phyloP scores from a whole-genome alignment of 1,140 invertebrate species.

The Leucophenga varia region DNA sequence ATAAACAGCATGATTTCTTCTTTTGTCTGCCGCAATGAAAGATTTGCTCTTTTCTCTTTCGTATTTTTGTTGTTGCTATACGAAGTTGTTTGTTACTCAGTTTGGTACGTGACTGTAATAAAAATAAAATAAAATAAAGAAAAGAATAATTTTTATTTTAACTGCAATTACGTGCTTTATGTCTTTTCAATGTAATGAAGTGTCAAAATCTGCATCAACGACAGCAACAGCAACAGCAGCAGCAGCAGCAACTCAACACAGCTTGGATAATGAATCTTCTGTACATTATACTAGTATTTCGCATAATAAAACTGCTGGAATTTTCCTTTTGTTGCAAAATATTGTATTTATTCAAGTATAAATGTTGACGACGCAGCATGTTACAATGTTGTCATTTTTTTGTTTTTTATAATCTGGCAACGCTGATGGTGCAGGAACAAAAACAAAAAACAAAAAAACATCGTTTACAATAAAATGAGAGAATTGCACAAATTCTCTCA shows the following conservation, averaged over 20 bases:
- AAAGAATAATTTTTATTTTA: no score
- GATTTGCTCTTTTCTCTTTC: no score
- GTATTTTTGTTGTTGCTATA: no score
- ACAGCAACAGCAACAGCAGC: constrained; percentile 7
- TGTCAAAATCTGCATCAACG: constrained; percentile 15
- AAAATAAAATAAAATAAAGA: no score
- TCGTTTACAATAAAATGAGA: no score
- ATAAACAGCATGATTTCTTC: no score
- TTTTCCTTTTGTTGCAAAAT: constrained; percentile 22
- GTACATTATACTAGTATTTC: no score
- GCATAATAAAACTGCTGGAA: constrained; percentile 43
- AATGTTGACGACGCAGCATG: no score
- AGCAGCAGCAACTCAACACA: constrained; percentile 8
- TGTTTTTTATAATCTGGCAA: background rate
- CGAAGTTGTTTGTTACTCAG: no score
- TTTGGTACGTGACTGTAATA: constrained; percentile 44
- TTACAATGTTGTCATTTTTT: no score
- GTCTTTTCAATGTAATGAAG: constrained; percentile 4
- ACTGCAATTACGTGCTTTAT: constrained; percentile 44
- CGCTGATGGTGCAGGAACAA: background rate
- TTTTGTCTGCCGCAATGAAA: no score
- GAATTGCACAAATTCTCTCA: no score
- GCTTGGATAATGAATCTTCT: constrained; percentile 37
- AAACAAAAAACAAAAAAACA: background rate
- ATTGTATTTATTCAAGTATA: background rate